Evolutionary conservation across 2,797 vertebrate species (phyloP), one percentile per base, ranked within the genome.

Genomic region (Crocodylus rhombifer): DNA sequence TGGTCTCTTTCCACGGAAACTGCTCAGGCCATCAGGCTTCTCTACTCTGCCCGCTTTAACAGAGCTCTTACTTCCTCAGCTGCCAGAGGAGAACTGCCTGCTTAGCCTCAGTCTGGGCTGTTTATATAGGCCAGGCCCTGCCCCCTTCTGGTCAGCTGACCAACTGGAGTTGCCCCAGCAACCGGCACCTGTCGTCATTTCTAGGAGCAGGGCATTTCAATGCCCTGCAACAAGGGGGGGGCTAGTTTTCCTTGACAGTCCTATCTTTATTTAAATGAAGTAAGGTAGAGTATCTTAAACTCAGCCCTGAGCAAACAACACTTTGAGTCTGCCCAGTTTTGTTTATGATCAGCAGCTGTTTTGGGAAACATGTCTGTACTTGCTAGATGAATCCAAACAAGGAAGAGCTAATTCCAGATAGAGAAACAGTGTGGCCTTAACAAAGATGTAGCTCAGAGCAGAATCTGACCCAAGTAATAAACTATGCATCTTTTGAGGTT

Each of bases 371-470:
- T 4, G 33, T 30, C 18, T 69, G 12, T 20, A 69, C 65, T 18
- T 30, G 65, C 30, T 15, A 36, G 65, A 69, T 33, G 11, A 69
- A 36, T 69, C 65, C 11, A 36, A 51, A 51, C 82, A 88, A 90
- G 83, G 86, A 92, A 84, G 91, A 84, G 36, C 64, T 96, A 82
- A 96, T 94, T 87, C 81, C 89, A 81, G 65, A 86, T 88, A 82
- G 91, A 84, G 94, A 91, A 51, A 51, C 42, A 51, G 42, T 51
- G 42, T 51, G 42, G 42, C 42, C 42, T 51, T 26, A 51, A 20
- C 26, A 7, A 13, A 6, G 63, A 7, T 15, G 14, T 5, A 16
- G 18, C 1, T 2, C 28, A 55, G 7, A 3, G 25, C 82, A 10
- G 36, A 14, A 3, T 42, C 16, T 62, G 69, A 25, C 3, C 61